Percentiles rank a stretch among this genome's conserved stretches.
phyloP scores from a whole-genome alignment of 2,113 vertebrate species.

The Bucco capensis region DNA sequence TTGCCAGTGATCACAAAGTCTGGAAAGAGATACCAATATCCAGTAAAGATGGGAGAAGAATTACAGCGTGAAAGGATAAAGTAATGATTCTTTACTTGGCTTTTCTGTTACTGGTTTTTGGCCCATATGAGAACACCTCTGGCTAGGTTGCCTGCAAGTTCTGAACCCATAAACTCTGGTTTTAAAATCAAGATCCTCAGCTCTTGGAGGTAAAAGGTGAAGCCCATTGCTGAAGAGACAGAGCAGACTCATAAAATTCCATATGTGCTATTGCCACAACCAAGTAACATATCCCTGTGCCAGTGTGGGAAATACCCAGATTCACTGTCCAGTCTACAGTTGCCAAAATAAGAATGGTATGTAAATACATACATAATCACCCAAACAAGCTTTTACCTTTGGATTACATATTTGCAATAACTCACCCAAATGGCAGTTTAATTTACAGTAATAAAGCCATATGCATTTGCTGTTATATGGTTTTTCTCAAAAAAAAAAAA shows the following conservation, averaged over 20 bases:
- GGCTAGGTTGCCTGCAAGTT: neutral
- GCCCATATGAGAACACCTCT: neutral
- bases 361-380: neutral
- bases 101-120: neutral
- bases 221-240: conserved; percentile 11
- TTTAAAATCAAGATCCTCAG: conserved; percentile 29
- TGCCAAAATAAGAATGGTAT: neutral
- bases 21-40: neutral
- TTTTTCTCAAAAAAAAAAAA: neutral
- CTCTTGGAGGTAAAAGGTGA: conserved; percentile 42
- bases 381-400: neutral
- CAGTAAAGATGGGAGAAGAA: conserved; percentile 18
- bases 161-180: conserved; percentile 16
- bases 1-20: conserved; percentile 1
- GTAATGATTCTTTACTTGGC: neutral
- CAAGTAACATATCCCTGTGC: neutral
- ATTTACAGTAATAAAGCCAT: conserved; percentile 9
- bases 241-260: conserved; percentile 26
- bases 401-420: conserved; percentile 1
- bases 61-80: neutral
- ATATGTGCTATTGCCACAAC: conserved; percentile 21
- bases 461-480: neutral
- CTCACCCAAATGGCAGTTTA: neutral
- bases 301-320: neutral
- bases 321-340: neutral